Evolutionary conservation across 2,888 invertebrate genomes (phyloP).

Genomic region (Synanthedon formicaeformis): DNA sequence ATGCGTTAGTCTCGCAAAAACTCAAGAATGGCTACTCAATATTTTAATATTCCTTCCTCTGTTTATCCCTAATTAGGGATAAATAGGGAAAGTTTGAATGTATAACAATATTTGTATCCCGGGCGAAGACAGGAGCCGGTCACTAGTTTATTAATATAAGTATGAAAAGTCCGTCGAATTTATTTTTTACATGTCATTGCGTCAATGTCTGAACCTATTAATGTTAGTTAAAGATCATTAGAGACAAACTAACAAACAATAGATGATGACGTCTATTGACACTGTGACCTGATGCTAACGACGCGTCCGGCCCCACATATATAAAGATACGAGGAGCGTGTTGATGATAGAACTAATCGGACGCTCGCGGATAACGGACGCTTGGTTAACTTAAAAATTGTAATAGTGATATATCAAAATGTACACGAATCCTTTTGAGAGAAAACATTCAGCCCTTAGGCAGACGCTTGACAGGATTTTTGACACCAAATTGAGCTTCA

Average conservation of each 20-base stretch:
- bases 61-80: too few species aligned
- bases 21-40: too few species aligned
- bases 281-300: not conserved
- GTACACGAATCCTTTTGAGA: conserved; percentile 78
- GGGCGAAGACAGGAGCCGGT: too few species aligned
- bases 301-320: conserved; percentile 18
- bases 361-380: conserved; percentile 29
- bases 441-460: conserved; percentile 76
- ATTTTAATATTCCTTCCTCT: too few species aligned
- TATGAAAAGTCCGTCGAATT: not conserved
- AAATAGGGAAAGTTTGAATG: too few species aligned
- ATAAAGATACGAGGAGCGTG: conserved; percentile 30
- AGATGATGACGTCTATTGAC: not conserved
- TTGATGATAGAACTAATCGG: conserved; percentile 16
- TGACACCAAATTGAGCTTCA: conserved; percentile 29
- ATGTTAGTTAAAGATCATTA: not conserved
- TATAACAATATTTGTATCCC: too few species aligned
- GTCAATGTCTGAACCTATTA: not conserved
- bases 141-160: too few species aligned
- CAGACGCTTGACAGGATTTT: conserved; percentile 73
- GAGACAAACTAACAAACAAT: not conserved
- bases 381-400: conserved; percentile 6
- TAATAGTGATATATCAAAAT: conserved; percentile 30
- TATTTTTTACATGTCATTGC: not conserved
- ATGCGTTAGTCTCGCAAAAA: too few species aligned